Evolutionary conservation across 2,888 invertebrate genomes (phyloP), one percentile per base, ranked within the genome.

Genomic region (Cheilosia pagana): DNA sequence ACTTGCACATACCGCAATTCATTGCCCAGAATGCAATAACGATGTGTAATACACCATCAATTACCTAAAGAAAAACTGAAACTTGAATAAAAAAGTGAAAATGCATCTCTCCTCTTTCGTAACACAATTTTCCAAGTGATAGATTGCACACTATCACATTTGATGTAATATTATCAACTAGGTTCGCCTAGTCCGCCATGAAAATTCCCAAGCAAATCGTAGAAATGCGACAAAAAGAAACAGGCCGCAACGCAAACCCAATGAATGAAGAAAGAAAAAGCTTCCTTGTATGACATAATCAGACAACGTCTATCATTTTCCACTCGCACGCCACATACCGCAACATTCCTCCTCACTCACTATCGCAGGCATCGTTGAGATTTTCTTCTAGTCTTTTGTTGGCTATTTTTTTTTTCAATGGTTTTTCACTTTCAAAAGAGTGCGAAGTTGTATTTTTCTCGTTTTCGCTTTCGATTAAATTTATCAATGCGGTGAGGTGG

Each of bases 251-350:
- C 52, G 53, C 59, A 83, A 79, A 83, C 74, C 83, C 63, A 74
- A 62, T 78, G 72, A 79, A 79, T 79, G 79, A 79, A 75, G 68
- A 78, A 75, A 70, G 65, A 70, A 85, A 75, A 59, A 63, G 88
- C 89, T 89, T 89, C 90, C 89, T 89, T 88, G 89, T 89, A 89
- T 89, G 90, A 89, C 90, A 89, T 89, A 89, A 89, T 87, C 81
- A 59, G 53, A 68, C 74, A 41, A 57, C 63, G 70, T 85, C 79
- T 79, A 85, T 85, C 83, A 85, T 75, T 79, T 79, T 79, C 59
- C 63, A 77, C 81, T 70, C 70, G 59, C 74, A 60, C 72, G 43
- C 55, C 67, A 81, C 39, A 60, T 19, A 41, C 52, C 48, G 48
- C 43, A 50, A 19, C 68, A 70, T 67, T 62, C 62, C 55, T 39